phyloP scores from a whole-genome alignment of 2,888 invertebrate species.

The Amphiduros pacificus region DNA sequence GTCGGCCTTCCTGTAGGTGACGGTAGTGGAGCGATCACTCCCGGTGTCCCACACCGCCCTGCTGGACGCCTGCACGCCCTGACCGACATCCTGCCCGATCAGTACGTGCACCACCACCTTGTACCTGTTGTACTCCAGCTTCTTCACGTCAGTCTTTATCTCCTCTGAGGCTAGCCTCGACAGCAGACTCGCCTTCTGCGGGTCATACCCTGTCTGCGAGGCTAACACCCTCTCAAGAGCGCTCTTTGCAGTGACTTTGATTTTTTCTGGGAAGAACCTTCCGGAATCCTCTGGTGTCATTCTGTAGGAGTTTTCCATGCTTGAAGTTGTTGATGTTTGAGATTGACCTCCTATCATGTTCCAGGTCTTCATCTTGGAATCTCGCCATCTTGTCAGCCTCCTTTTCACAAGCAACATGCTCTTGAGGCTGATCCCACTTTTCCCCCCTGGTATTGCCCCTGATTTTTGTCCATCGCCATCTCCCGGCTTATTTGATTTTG shows the following conservation, averaged over 20 bases:
- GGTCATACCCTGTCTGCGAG: neutral
- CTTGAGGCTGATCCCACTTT: too few species aligned
- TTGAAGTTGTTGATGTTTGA: too few species aligned
- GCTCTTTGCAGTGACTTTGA: neutral
- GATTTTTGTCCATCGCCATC: too few species aligned
- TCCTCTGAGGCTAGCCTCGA: slow-evolving; percentile 6
- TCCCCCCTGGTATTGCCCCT: too few species aligned
- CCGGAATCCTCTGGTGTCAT: neutral
- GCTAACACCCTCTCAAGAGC: neutral
- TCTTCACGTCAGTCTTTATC: slow-evolving; percentile 7
- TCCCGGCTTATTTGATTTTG: too few species aligned
- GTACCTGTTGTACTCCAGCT: slow-evolving; percentile 4
- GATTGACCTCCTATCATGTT: too few species aligned
- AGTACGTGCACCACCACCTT: slow-evolving; percentile 7
- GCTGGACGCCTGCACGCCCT: slow-evolving; percentile 6
- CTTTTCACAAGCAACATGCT: too few species aligned
- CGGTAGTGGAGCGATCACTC: slow-evolving; percentile 4
- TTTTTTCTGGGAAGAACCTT: neutral
- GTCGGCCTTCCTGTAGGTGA: neutral
- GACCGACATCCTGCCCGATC: slow-evolving; percentile 6
- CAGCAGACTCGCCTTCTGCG: neutral
- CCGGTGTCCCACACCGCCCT: slow-evolving; percentile 6
- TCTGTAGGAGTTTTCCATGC: slow-evolving; percentile 9
- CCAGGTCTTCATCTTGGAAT: too few species aligned
- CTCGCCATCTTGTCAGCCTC: too few species aligned